A percentile compares a stretch with the other conserved stretches of the same genome.
These are phyloP conservation scores for Cyprinus carpio DNA, from an alignment of 2,113 vertebrate genomes.

Conservation along the genomic window DNA sequence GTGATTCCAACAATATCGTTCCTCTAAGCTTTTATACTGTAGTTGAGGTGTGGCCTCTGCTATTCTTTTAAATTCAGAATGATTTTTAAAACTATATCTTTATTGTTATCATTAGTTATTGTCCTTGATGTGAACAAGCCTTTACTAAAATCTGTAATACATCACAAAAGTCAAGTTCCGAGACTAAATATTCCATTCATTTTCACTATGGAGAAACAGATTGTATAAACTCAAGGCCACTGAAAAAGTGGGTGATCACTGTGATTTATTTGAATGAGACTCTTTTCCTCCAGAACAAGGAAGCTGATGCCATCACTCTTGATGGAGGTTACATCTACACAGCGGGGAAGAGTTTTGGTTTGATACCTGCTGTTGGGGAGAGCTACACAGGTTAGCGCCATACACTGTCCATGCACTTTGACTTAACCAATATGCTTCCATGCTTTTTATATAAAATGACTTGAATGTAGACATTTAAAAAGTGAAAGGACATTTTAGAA, in stretches of 20 bases:
- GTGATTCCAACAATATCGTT: too few relatives aligned
- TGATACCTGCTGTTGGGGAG: slow-evolving; percentile 89
- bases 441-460: too few relatives aligned
- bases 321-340: slow-evolving; percentile 86
- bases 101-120: too few relatives aligned
- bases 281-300: slow-evolving; percentile 73
- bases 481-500: too few relatives aligned
- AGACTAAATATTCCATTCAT: background rate
- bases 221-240: background rate
- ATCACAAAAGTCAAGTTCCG: too few relatives aligned
- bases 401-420: background rate
- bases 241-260: background rate
- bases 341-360: slow-evolving; percentile 84
- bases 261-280: background rate
- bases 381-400: slow-evolving; percentile 81
- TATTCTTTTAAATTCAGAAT: too few relatives aligned
- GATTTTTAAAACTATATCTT: too few relatives aligned
- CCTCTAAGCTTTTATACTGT: too few relatives aligned
- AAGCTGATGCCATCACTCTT: slow-evolving; percentile 83
- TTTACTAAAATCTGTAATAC: too few relatives aligned
- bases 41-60: too few relatives aligned
- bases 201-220: background rate
- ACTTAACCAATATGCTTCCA: background rate
- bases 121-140: too few relatives aligned
- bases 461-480: too few relatives aligned